Evolutionary conservation across 2,888 invertebrate genomes (phyloP).

Genomic region (Tubulanus polymorphus): DNA sequence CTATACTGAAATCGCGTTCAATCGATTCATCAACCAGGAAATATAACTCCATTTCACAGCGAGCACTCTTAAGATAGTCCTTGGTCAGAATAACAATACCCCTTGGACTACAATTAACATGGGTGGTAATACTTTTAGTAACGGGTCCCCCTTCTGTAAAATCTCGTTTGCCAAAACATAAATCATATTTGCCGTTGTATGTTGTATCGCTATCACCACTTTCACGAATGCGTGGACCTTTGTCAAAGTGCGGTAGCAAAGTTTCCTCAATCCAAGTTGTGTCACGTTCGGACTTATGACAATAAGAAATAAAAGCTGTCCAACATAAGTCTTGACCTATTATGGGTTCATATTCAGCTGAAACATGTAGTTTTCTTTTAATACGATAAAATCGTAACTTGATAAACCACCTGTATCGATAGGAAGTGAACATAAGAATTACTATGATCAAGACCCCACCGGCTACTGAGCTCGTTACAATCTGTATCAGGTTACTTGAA

Average conservation of each 20-base stretch:
- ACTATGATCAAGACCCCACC: not conserved
- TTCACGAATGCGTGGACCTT: too few species aligned
- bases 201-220: too few species aligned
- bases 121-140: not conserved
- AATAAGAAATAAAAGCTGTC: not conserved
- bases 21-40: not conserved
- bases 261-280: not conserved
- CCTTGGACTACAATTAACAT: not conserved
- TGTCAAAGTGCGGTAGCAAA: not conserved
- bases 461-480: not conserved
- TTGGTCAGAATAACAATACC: not conserved
- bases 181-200: not conserved
- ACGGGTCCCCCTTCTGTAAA: not conserved
- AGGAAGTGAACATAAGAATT: not conserved
- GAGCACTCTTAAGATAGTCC: not conserved
- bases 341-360: not conserved
- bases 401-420: not conserved
- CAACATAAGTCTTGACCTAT: not conserved
- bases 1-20: not conserved
- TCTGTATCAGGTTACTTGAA: not conserved
- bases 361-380: not conserved
- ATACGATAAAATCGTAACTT: not conserved
- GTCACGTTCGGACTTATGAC: not conserved
- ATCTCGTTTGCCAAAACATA: not conserved
- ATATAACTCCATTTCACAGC: not conserved